A percentile compares a stretch with the other conserved stretches of the same genome.
phyloP scores from a whole-genome alignment of 1,140 invertebrate genomes.

The Drosophila tani region DNA sequence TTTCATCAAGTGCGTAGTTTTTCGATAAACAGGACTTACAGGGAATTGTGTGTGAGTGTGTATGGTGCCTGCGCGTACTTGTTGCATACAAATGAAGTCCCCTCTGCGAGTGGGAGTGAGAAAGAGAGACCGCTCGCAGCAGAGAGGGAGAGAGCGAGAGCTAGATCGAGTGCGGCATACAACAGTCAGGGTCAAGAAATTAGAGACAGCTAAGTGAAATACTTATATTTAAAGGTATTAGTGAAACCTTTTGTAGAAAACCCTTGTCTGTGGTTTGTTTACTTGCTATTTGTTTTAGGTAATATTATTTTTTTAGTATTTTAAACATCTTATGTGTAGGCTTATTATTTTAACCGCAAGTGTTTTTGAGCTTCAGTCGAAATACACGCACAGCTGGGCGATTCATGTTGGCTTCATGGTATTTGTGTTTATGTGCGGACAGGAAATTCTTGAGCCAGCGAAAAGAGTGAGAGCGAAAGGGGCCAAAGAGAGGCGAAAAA shows the following conservation, averaged over 20 bases:
- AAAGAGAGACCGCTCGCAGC: not conserved
- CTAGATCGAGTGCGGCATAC: slow-evolving; percentile 3
- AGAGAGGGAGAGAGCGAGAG: slow-evolving; percentile 2
- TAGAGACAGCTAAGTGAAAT: not conserved
- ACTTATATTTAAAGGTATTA: no score
- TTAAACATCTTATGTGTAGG: not conserved
- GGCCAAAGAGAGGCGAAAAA: not conserved
- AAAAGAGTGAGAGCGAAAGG: slow-evolving; percentile 7
- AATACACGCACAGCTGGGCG: slow-evolving; percentile 43
- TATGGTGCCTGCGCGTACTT: slow-evolving; percentile 46
- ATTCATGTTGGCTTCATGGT: slow-evolving; percentile 44
- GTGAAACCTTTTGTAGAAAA: no score
- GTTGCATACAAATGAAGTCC: slow-evolving; percentile 73
- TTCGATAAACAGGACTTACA: slow-evolving; percentile 54
- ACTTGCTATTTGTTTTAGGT: not conserved
- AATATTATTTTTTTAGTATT: not conserved
- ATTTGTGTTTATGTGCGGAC: slow-evolving; percentile 50
- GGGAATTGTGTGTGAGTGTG: slow-evolving; percentile 18
- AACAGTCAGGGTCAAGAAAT: not conserved
- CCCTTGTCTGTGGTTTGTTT: no score
- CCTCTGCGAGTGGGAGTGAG: slow-evolving; percentile 33
- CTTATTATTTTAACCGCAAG: slow-evolving; percentile 2
- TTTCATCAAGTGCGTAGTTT: slow-evolving; percentile 52
- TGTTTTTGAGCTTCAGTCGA: slow-evolving; percentile 15
- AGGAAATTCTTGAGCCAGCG: slow-evolving; percentile 69